Percentiles rank a stretch among this genome's conserved stretches.
Conservation (phyloP, 2,113 vertebrate species). For the Notechis scutatus region DNA sequence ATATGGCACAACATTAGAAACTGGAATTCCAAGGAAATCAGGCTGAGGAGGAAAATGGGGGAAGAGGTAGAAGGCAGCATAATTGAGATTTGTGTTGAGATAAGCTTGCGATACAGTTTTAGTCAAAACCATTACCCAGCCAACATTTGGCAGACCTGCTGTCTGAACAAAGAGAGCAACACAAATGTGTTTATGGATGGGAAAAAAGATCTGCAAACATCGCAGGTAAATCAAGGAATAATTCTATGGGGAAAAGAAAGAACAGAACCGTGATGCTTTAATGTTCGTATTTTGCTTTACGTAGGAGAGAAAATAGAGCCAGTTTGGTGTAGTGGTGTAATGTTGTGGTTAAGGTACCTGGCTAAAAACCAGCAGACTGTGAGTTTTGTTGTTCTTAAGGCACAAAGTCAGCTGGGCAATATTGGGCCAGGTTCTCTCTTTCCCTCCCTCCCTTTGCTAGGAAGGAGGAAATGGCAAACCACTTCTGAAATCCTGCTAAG, state of each 20-base stretch:
- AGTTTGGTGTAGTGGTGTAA: not conserved
- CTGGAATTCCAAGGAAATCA: not conserved
- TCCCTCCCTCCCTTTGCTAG: not conserved
- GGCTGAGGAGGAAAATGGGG: not conserved
- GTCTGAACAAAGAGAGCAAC: not conserved
- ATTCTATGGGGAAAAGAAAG: no score
- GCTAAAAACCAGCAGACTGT: not conserved
- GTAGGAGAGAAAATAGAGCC: not conserved
- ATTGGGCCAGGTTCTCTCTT: not conserved
- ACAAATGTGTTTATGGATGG: not conserved
- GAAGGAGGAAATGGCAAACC: not conserved
- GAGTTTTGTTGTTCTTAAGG: not conserved
- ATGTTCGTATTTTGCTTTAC: not conserved
- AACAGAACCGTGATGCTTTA: not conserved
- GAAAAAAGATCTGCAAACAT: no score
- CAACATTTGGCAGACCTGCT: not conserved
- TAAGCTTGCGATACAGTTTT: not conserved
- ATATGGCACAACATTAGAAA: slow-evolving; percentile 9
- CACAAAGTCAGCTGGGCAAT: not conserved
- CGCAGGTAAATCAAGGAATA: not conserved
- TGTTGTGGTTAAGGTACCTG: not conserved
- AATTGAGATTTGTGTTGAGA: not conserved
- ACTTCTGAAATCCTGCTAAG: not conserved
- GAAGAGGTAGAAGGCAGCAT: not conserved
- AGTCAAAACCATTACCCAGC: not conserved